A percentile compares a stretch with the other conserved stretches of the same genome.
Evolutionary conservation across 2,888 invertebrate genomes (phyloP).

Genomic region (Heliconius erato): DNA sequence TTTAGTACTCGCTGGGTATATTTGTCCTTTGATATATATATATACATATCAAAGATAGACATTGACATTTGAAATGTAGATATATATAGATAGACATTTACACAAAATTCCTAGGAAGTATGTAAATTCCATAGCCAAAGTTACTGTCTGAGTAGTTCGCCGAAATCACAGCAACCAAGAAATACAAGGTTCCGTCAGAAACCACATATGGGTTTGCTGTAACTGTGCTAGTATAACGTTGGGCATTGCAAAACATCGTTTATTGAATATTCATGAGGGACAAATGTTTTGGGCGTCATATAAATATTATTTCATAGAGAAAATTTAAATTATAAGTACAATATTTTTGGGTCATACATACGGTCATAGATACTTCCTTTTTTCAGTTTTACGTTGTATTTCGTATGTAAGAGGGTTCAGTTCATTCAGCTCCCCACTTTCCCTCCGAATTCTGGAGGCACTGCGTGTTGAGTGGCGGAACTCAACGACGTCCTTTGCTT

Average conservation of each 20-base stretch:
- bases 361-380: no score
- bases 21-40: neutral
- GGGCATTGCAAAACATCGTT: conserved; percentile 34
- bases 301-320: conserved; percentile 17
- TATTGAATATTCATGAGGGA: conserved; percentile 44
- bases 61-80: no score
- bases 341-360: neutral
- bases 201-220: conserved; percentile 24
- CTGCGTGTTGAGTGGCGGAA: no score
- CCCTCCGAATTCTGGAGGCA: no score
- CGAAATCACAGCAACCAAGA: conserved; percentile 9
- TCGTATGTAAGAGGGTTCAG: no score
- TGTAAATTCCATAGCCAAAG: conserved; percentile 30
- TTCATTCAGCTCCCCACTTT: no score
- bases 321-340: conserved; percentile 4
- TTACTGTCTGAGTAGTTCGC: neutral
- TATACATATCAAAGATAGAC: no score
- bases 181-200: neutral
- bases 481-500: no score
- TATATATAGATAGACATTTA: neutral
- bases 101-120: no score
- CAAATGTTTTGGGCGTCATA: conserved; percentile 29
- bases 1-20: neutral
- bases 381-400: no score
- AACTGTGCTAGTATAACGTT: neutral